Percentiles rank a stretch among this genome's conserved stretches.
These are phyloP conservation scores for Gastracanthus pulcherrimus DNA, from an alignment of 2,888 invertebrate species.

Conservation along the genomic window DNA sequence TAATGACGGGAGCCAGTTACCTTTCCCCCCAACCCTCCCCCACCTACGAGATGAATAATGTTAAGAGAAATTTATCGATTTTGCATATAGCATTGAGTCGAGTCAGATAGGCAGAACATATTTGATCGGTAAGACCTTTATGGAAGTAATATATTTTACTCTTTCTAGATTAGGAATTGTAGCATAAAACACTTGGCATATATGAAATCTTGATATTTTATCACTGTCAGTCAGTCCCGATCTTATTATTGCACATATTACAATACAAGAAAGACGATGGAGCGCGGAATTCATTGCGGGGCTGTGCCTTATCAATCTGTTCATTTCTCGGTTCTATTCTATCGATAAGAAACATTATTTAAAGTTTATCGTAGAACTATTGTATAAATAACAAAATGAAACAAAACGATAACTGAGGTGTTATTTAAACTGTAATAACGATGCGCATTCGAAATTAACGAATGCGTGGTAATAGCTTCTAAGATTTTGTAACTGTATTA, in stretches of 20 bases:
- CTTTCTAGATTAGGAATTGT: conserved; percentile 33
- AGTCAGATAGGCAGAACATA: conserved; percentile 26
- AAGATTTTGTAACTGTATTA: conserved; percentile 64
- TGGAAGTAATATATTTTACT: conserved; percentile 52
- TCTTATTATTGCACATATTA: conserved; percentile 39
- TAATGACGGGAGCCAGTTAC: conserved; percentile 6
- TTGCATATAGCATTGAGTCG: conserved; percentile 23
- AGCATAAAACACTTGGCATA: conserved; percentile 21
- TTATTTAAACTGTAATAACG: conserved; percentile 59
- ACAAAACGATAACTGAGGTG: conserved; percentile 56
- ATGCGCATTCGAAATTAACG: conserved; percentile 26
- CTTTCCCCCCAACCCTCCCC: too few relatives aligned
- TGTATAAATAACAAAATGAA: conserved; percentile 57
- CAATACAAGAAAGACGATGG: background rate
- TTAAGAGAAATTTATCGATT: conserved; percentile 38
- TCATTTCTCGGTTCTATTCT: conserved; percentile 49
- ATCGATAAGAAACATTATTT: conserved; percentile 46
- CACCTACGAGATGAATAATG: conserved; percentile 11
- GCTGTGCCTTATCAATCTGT: conserved; percentile 60
- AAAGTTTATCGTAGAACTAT: conserved; percentile 55
- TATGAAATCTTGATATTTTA: conserved; percentile 49
- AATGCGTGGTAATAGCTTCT: conserved; percentile 54
- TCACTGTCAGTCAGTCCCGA: conserved; percentile 55
- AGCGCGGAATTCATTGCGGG: conserved; percentile 56
- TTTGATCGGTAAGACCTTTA: conserved; percentile 33